Evolutionary conservation across 2,113 vertebrate species (phyloP), one percentile per base, ranked within the genome.

Genomic region (Grantiella picta): DNA sequence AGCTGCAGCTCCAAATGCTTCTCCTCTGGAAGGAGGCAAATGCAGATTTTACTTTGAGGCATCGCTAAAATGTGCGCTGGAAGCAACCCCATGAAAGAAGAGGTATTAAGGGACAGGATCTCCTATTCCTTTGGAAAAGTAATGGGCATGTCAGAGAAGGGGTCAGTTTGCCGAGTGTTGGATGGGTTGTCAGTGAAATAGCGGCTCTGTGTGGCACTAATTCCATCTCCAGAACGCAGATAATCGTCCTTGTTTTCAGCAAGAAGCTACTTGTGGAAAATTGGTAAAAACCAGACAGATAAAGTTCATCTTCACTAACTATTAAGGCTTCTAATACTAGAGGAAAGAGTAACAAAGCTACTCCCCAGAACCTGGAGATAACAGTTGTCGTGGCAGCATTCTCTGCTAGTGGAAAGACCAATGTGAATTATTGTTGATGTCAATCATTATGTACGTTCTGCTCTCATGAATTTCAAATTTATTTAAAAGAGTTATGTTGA

Each of bases 401-500:
- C 81, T 42, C 64, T 21, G 52, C 70, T 89, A 1, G 86, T 91
- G 61, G 49, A 79, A 89, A 33, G 86, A 53, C 27, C 66, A 91
- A 75, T 92, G 61, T 61, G 69, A 92, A 68, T 94, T 92, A 56
- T 35, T 92, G 60, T 47, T 83, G 64, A 54, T 95, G 91, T 64
- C 95, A 89, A 72, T 96, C 95, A 92, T 63, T 65, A 42, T 71
- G 42, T 93, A 71, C 64, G 31, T 89, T 89, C 64, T 70, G 8
- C 50, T 94, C 27, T 93, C 68, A 92, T 95, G 72, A 97, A 94
- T 94, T 95, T 90, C 82, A 95, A 56, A 90, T 96, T 89, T 93
- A 90, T 94, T 95, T 93, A 66, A 80, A 85, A 57, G 49, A 86
- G 40, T 94, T 94, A 40, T 70, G 68, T 81, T 5, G 4, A 83